Conservation (phyloP, 1,140 invertebrate species). For the Polypedilum vanderplanki region DNA sequence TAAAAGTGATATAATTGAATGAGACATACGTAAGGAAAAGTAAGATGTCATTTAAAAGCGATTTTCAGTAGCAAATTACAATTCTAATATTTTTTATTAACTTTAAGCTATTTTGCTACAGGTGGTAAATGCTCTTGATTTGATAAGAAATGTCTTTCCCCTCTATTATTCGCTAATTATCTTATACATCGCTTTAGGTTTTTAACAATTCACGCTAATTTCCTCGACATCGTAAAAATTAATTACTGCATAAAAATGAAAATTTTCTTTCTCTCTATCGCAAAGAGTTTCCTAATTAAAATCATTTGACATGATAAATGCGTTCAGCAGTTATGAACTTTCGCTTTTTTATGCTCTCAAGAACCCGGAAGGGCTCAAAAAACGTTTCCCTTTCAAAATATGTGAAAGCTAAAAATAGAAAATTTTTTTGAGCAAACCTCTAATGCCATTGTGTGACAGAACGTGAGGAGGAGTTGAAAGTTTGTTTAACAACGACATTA, state of each 20-base stretch:
- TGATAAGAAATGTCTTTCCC: too few relatives aligned
- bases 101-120: too few relatives aligned
- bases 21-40: too few relatives aligned
- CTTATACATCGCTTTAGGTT: too few relatives aligned
- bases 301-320: constrained; percentile 13
- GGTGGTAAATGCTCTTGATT: too few relatives aligned
- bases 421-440: not conserved
- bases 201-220: not conserved
- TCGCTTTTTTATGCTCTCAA: not conserved
- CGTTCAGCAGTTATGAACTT: not conserved
- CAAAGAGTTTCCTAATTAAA: not conserved
- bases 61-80: too few relatives aligned
- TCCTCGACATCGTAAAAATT: not conserved
- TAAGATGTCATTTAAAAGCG: too few relatives aligned
- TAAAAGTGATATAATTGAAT: too few relatives aligned
- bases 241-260: not conserved
- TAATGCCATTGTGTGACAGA: constrained; percentile 3
- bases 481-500: not conserved
- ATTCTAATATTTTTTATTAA: too few relatives aligned
- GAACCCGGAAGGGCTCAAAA: not conserved
- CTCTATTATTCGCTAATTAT: too few relatives aligned
- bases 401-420: not conserved
- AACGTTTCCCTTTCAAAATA: not conserved
- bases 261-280: not conserved
- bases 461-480: not conserved